Base-by-base conservation (phyloP, 2,888 invertebrate genomes). In the Lypha dubia region DNA sequence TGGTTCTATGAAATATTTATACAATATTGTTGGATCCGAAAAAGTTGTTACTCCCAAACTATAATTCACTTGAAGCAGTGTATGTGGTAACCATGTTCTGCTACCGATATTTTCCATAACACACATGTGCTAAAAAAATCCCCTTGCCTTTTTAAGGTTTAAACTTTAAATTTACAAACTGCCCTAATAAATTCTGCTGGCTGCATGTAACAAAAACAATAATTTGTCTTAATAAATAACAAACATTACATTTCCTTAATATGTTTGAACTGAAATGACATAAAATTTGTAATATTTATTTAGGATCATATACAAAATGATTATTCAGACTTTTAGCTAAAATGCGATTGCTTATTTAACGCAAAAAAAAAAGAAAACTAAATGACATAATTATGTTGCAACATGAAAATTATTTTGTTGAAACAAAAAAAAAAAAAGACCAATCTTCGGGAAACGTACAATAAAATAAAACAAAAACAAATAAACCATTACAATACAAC, bases 341-440 rank as follows among this genome's bases (percentile, higher is more conserved):
- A 53, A 35, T 79, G 62, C 7, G 38, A 24, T 79, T 83, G 51
- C 75, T 24, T 58, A 22, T 67, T 32, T 32, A 20, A 53, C 11
- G 28, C 41, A 44, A 49, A 67, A 41, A 67, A 41, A 53, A 51
- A 58, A 49, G 9, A 32, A 63, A 51, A 28, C 24, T 28, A 71
- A 65, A 79, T 84, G 84, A 79, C 81, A 84, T 84, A 81, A 84
- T 84, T 84, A 81, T 81, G 73, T 68, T 68, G 75, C 49, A 84
- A 56, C 70, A 75, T 75, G 46, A 73, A 58, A 38, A 46, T 51
- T 60, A n/a, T 56, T 46, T 75, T 15, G 46, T 56, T n/a, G 15
- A 20, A 83, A 75, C 70, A 83, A 28, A 83, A 75, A 11, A 20
- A 83, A 75, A 75, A 83, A 28, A 83, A 75, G 83, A 71, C 41